Percentiles rank a stretch among this genome's conserved stretches.
phyloP scores from a whole-genome alignment of 2,888 invertebrate genomes.

The Bimastos eiseni region DNA sequence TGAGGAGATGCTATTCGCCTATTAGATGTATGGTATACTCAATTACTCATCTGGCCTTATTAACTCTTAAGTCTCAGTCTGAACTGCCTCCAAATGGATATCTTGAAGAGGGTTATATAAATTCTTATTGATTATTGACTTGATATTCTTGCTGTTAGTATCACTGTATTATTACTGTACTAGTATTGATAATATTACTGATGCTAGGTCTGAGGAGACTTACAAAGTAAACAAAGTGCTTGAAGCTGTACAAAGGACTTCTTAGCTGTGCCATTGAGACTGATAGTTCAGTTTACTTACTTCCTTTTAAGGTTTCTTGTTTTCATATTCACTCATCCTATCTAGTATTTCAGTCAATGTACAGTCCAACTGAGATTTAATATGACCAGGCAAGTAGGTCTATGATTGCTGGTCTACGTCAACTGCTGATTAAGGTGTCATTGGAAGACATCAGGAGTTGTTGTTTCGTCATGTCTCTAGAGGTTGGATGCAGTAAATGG shows the following conservation, averaged over 20 bases:
- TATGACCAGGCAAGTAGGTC: background rate
- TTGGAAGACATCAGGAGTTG: background rate
- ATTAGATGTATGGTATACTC: too few relatives aligned
- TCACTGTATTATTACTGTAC: background rate
- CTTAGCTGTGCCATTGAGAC: background rate
- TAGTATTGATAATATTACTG: background rate
- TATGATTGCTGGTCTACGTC: background rate
- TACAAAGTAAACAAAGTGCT: background rate
- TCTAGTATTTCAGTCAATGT: background rate
- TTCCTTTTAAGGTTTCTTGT: background rate
- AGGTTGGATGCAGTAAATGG: background rate
- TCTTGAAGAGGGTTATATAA: too few relatives aligned
- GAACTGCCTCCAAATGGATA: too few relatives aligned
- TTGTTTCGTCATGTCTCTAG: background rate
- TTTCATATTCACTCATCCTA: background rate
- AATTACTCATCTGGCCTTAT: too few relatives aligned
- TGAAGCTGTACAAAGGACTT: conserved; percentile 6
- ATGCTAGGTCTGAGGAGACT: background rate
- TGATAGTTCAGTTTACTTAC: background rate
- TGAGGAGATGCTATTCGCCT: too few relatives aligned
- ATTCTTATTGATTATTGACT: too few relatives aligned
- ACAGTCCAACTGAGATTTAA: background rate
- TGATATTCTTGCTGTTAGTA: background rate
- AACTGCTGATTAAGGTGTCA: background rate
- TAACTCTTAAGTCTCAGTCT: too few relatives aligned